Evolutionary conservation across 2,888 invertebrate species (phyloP), one percentile per base, ranked within the genome.

Genomic region (Apodemia hepburni): DNA sequence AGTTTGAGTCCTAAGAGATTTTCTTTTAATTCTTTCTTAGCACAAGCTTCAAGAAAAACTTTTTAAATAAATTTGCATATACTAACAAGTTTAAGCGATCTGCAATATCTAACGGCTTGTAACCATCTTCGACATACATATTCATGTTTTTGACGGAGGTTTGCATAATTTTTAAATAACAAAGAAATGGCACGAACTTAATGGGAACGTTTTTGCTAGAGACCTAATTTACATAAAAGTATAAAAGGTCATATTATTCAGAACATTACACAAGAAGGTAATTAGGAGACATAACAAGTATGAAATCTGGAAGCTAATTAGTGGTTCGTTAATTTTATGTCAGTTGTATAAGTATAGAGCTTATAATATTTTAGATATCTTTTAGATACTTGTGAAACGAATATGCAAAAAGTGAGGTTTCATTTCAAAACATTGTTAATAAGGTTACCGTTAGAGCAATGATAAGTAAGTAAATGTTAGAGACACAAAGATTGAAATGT

Each of bases 131-230:
- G 61, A 63, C 69, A 74, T 79, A 64, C 73, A 79, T 80, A 77
- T 78, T 79, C 74, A 78, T 74, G 62, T 66, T 59, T 72, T 67
- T 65, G 68, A 70, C 69, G 68, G 64, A 69, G 62, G 67, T 68
- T 70, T 77, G 75, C 73, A 80, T 79, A 80, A 81, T 80, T 78
- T 75, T 65, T 73, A 67, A 67, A 66, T 73, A 69, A 66, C 68
- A 70, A 73, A 70, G 74, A 73, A 81, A 79, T 77, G 77, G 75
- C 68, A 67, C 71, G 75, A 49, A 58, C 66, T 58, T 71, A 75
- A 80, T 75, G 69, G 33, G 66, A 64, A 71, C 66, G 69, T 71
- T 76, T 73, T 70, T 67, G 71, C 72, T 70, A 67, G 68, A 68
- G 70, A 57, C 69, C 65, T 69, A 68, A 73, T 72, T 72, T 72